These are phyloP conservation scores for Chloroclysta siterata DNA, from an alignment of 2,888 invertebrate species.

Conservation along the genomic window DNA sequence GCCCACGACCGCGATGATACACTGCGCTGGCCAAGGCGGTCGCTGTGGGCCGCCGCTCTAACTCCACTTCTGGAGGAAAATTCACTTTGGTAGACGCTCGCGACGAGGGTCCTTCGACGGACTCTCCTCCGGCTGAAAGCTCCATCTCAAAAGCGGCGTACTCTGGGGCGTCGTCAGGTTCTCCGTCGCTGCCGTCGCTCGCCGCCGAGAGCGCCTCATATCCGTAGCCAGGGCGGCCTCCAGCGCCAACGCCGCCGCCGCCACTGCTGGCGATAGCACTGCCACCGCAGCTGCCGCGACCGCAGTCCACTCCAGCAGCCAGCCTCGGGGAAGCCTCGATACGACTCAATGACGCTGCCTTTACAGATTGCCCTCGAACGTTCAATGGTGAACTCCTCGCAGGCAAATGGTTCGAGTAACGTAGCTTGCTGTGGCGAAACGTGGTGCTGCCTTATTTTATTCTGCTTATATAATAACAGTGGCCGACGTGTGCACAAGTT, in stretches of 20 bases:
- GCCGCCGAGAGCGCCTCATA: conserved; percentile 81
- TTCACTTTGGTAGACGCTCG: conserved; percentile 87
- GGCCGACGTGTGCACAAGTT: conserved; percentile 9
- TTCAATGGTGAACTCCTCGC: conserved; percentile 69
- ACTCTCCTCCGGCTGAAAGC: conserved; percentile 73
- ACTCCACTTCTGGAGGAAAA: conserved; percentile 85
- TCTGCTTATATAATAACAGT: conserved; percentile 39
- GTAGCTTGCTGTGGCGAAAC: conserved; percentile 81
- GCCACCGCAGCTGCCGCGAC: conserved; percentile 61
- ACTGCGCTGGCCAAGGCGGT: conserved; percentile 73
- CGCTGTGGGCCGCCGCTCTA: conserved; percentile 77
- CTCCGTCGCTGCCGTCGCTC: conserved; percentile 79
- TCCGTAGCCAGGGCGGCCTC: conserved; percentile 80
- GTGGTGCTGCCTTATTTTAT: conserved; percentile 69
- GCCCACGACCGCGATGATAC: conserved; percentile 85
- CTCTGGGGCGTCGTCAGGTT: conserved; percentile 72
- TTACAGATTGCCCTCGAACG: conserved; percentile 68
- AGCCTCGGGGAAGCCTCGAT: conserved; percentile 75
- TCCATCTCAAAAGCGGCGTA: conserved; percentile 80
- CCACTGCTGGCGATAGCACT: conserved; percentile 59
- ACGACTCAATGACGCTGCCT: conserved; percentile 78
- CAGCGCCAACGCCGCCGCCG: conserved; percentile 68
- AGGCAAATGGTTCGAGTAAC: conserved; percentile 76
- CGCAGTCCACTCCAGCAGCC: conserved; percentile 68
- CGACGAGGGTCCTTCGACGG: conserved; percentile 73